phyloP scores from a whole-genome alignment of 2,113 vertebrate genomes.

The Cyphomyrus plagiostoma region DNA sequence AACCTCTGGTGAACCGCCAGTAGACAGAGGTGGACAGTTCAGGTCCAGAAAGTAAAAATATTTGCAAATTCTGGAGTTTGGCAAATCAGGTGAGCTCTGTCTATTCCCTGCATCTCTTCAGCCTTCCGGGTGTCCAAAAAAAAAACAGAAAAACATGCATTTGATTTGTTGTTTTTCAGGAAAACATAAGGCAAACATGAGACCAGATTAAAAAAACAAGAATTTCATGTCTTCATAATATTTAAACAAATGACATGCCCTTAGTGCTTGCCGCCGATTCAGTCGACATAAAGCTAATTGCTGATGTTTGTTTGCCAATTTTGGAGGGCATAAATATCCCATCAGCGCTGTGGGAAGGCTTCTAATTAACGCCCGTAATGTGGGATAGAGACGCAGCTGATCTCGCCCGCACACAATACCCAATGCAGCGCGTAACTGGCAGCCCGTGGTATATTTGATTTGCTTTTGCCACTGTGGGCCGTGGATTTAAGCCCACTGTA shows the following conservation, averaged over 20 bases:
- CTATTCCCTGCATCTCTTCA: neutral
- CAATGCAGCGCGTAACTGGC: neutral
- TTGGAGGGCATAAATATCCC: constrained; percentile 21
- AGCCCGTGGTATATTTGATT: constrained; percentile 12
- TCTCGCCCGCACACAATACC: neutral
- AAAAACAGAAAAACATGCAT: neutral
- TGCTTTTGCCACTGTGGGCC: neutral
- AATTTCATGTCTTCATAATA: neutral
- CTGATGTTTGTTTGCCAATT: constrained; percentile 23
- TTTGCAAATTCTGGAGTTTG: neutral
- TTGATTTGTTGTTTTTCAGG: neutral
- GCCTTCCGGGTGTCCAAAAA: neutral
- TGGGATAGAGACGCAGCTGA: constrained; percentile 12
- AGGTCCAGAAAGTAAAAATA: neutral
- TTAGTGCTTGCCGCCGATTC: neutral
- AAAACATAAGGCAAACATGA: neutral
- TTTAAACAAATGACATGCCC: neutral
- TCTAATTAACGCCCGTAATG: constrained; percentile 26
- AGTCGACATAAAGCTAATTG: constrained; percentile 22
- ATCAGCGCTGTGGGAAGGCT: constrained; percentile 12
- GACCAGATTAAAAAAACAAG: neutral
- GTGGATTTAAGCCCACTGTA: neutral
- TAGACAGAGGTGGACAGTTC: neutral
- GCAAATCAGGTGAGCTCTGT: neutral
- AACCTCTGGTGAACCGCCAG: neutral